Conservation (phyloP, 1,140 invertebrate genomes). For the Brachionus paranguensis region DNA sequence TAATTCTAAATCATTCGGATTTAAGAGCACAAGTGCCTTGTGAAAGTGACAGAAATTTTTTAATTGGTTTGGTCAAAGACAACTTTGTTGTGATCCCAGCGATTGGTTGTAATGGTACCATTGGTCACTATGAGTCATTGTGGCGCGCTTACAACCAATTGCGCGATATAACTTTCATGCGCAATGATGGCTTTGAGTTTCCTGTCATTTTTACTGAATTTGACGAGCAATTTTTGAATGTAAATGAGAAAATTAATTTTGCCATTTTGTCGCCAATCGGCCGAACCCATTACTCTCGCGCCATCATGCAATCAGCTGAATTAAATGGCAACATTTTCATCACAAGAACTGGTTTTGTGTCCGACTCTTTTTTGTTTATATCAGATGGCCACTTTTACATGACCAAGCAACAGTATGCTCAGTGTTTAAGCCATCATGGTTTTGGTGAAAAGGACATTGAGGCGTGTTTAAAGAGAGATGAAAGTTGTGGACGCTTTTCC, state of each 20-base stretch:
- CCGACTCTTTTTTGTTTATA: background rate
- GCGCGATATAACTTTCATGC: background rate
- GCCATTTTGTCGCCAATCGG: background rate
- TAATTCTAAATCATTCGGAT: constrained; percentile 1
- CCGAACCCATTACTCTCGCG: background rate
- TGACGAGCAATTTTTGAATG: background rate
- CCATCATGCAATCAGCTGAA: background rate
- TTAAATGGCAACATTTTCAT: background rate
- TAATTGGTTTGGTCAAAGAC: background rate
- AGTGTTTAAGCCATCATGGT: background rate
- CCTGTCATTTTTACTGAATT: background rate
- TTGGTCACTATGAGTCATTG: background rate
- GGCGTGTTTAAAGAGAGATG: background rate
- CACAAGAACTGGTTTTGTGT: background rate
- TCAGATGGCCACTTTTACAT: background rate
- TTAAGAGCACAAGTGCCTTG: background rate
- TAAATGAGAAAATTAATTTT: background rate
- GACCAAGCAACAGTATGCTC: background rate
- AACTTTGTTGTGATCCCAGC: background rate
- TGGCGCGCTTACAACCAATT: background rate
- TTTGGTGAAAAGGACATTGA: background rate
- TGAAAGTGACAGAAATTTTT: background rate
- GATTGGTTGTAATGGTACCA: background rate
- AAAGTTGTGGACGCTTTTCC: background rate
- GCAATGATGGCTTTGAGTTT: background rate